Evolutionary conservation across 2,113 vertebrate species (phyloP).

Genomic region (Petroica traversi): DNA sequence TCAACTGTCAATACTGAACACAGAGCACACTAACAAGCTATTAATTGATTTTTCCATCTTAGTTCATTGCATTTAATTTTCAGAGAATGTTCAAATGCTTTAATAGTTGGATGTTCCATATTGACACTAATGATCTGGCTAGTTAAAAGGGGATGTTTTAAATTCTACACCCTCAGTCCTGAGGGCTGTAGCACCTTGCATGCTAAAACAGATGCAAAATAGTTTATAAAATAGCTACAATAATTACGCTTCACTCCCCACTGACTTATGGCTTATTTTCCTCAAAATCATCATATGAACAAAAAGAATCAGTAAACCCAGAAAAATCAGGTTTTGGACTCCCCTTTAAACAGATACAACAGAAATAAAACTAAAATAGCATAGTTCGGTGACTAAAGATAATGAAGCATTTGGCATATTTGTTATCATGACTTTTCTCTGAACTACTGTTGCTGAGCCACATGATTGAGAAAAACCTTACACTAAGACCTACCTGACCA

Average conservation of each 20-base stretch:
- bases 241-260: background rate
- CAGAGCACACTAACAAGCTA: conserved; percentile 71
- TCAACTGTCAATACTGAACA: conserved; percentile 59
- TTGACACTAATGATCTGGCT: conserved; percentile 67
- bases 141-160: conserved; percentile 49
- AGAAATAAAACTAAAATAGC: background rate
- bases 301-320: background rate
- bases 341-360: background rate
- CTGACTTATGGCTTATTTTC: background rate
- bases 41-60: conserved; percentile 77
- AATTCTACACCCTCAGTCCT: background rate
- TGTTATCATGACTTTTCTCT: background rate
- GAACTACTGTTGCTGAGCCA: background rate
- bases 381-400: background rate
- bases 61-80: conserved; percentile 66
- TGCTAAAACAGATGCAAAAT: background rate
- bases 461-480: background rate
- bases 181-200: background rate
- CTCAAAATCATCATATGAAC: background rate
- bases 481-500: conserved; percentile 82
- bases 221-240: background rate
- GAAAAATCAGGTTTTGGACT: background rate
- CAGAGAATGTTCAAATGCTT: conserved; percentile 61
- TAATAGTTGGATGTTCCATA: conserved; percentile 54
- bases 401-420: background rate